Evolutionary conservation across 2,113 vertebrate genomes (phyloP).

Genomic region (Sterrhoptilus dennistouni): DNA sequence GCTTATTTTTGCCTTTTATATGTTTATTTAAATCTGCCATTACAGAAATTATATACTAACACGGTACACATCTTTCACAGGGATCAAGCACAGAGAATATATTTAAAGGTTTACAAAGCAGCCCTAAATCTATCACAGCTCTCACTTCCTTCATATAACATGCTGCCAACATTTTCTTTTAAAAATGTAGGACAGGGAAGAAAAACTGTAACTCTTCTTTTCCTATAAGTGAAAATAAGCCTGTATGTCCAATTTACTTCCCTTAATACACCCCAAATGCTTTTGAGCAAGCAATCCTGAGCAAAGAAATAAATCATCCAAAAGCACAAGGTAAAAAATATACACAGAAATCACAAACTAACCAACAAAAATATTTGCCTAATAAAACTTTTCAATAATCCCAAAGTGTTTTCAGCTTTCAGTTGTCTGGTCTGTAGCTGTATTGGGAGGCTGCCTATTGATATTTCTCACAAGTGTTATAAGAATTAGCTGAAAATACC

Average conservation of each 20-base stretch:
- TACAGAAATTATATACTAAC: background rate
- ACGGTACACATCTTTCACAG: background rate
- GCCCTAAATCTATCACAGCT: background rate
- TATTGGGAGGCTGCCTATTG: background rate
- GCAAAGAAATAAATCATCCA: background rate
- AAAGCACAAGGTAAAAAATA: background rate
- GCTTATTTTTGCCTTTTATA: background rate
- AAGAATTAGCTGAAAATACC: background rate
- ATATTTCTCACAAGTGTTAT: background rate
- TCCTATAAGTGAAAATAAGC: background rate
- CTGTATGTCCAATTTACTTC: background rate
- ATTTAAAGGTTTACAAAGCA: background rate
- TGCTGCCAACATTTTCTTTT: background rate
- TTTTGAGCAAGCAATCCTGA: background rate
- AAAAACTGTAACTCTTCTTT: background rate
- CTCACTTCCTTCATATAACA: background rate
- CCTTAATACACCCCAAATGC: background rate
- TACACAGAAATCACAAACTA: background rate
- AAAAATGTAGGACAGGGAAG: background rate
- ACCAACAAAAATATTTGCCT: background rate
- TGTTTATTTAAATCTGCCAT: background rate
- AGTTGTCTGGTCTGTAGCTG: background rate
- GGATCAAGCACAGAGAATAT: background rate
- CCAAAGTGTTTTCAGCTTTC: background rate
- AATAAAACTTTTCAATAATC: background rate